Conservation (phyloP, 2,797 vertebrate species). For the Xyrichtys novacula region DNA sequence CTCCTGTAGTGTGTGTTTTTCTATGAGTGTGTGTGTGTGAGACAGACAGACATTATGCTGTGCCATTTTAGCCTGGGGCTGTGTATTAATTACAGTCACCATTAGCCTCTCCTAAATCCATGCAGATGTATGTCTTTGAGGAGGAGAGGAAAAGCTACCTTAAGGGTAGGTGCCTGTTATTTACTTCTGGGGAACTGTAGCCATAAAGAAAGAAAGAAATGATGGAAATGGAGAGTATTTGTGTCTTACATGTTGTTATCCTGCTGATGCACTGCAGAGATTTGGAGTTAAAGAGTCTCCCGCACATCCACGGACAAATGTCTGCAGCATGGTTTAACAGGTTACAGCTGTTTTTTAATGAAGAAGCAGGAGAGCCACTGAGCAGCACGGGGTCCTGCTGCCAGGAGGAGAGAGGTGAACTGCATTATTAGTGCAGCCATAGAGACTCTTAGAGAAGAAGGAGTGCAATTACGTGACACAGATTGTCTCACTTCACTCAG, state of each 20-base stretch:
- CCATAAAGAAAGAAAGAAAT: conserved; percentile 22
- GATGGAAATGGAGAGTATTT: background rate
- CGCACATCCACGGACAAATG: background rate
- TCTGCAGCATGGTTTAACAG: background rate
- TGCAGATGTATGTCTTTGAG: conserved; percentile 72
- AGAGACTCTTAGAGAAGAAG: conserved; percentile 43
- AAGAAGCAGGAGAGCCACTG: conserved; percentile 33
- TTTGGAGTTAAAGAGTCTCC: conserved; percentile 6
- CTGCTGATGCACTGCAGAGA: conserved; percentile 10
- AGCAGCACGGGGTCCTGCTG: conserved; percentile 33
- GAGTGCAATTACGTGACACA: conserved; percentile 61
- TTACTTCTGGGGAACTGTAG: conserved; percentile 53
- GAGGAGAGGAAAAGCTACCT: conserved; percentile 63
- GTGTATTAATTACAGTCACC: conserved; percentile 76
- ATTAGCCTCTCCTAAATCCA: conserved; percentile 64
- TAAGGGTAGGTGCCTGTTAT: conserved; percentile 69
- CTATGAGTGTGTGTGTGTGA: conserved; percentile 9
- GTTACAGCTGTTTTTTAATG: conserved; percentile 39
- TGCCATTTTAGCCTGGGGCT: conserved; percentile 54
- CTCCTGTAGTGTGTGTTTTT: conserved; percentile 23
- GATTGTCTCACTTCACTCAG: conserved; percentile 61
- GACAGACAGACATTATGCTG: conserved; percentile 43
- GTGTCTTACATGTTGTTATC: background rate
- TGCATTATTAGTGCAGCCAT: conserved; percentile 26
- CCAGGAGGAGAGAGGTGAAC: conserved; percentile 47